Evolutionary conservation across 2,113 vertebrate species (phyloP), one percentile per base, ranked within the genome.

Genomic region (Philantomba maxwellii): DNA sequence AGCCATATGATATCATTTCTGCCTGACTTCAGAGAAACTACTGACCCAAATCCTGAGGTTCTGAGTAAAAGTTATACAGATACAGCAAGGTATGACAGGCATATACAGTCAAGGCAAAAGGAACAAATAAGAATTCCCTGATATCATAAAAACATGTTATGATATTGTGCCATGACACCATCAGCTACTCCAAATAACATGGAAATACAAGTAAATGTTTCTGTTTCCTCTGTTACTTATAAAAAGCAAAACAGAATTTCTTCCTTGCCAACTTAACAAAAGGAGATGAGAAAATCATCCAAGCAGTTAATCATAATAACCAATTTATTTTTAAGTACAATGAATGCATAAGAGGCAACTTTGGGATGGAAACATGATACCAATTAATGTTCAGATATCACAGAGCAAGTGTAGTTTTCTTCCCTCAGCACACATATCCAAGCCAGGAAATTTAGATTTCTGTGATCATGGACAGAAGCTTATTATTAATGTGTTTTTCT

Each of bases 401-500:
- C 0, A 23, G 1, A 62, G 2, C 2, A 19, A 87, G 33, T 88
- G 57, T 8, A 39, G 30, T 95, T 96, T 87, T 86, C 23, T 95
- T 86, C 60, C 53, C 95, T 43, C 6, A 57, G 0, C 28, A 17
- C 16, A 94, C 26, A n/a, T 60, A 64, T 70, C 78, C 17, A 95
- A 96, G 90, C 62, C 33, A 96, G 95, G 70, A 97, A 95, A 97
- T 97, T 97, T 91, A 97, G 92, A 95, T 95, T 96, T 98, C 80
- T 60, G 70, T 97, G 96, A 98, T 97, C 90, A 91, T 57, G 96
- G 96, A 39, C 92, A 98, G 97, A 97, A 98, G 77, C 87, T 97
- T 98, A 95, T 98, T 98, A 98, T 98, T 98, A 97, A 98, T 98
- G 91, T 95, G 94, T 97, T 98, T 98, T 98, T 95, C 96, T 98